These are phyloP conservation scores for Leptocoma aspasia DNA, from an alignment of 2,113 vertebrate genomes.

Conservation along the genomic window DNA sequence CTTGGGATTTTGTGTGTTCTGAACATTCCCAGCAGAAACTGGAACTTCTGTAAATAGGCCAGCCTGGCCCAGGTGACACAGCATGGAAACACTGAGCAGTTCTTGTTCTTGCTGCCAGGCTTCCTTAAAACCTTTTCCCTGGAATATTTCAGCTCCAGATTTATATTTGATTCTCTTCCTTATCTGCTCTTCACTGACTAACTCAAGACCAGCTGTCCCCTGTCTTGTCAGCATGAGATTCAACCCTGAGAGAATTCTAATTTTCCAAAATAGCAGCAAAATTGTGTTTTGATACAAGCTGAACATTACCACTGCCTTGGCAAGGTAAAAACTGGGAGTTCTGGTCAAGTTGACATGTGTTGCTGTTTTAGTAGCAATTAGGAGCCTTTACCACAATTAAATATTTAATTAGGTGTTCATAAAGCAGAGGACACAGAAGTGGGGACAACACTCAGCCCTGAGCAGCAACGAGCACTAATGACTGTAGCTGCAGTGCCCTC, in stretches of 20 bases:
- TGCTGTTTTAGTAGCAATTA: neutral
- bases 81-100: slow-evolving; percentile 1
- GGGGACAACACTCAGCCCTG: neutral
- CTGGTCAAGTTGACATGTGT: neutral
- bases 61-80: slow-evolving; percentile 16
- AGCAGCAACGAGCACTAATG: neutral
- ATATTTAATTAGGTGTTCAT: slow-evolving; percentile 23
- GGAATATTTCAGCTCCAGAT: neutral
- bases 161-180: neutral
- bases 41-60: slow-evolving; percentile 14
- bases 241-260: neutral
- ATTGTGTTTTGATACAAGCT: slow-evolving; percentile 20
- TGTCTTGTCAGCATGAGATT: slow-evolving; percentile 23
- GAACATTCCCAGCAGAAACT: slow-evolving; percentile 42
- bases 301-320: neutral
- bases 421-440: neutral
- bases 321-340: slow-evolving; percentile 23
- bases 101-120: neutral
- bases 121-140: neutral
- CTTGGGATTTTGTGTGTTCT: slow-evolving; percentile 43
- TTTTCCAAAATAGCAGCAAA: neutral
- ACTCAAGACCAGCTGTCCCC: slow-evolving; percentile 55
- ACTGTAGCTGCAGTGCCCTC: neutral
- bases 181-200: neutral
- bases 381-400: neutral